Evolutionary conservation across 2,888 invertebrate genomes (phyloP), one percentile per base, ranked within the genome.

Genomic region (Lymantria dispar): DNA sequence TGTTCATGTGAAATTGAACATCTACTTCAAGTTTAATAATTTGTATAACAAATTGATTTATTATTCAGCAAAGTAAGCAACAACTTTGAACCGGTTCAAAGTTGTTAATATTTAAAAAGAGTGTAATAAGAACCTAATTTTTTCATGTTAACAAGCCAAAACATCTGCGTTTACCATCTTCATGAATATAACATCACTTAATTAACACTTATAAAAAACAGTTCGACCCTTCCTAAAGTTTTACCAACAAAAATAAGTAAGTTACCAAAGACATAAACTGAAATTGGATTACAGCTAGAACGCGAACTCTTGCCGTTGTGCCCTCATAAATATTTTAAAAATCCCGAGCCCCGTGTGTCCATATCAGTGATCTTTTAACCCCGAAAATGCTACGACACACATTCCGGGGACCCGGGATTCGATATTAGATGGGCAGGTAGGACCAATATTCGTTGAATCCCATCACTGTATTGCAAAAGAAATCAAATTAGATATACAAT

Each of bases 401-500:
- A 78, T 80, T 83, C 76, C 70, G 67, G 70, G 52, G 60, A 57
- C 66, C 72, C 73, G 69, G 66, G 70, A 67, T 33, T 10, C 78
- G 77, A 76, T 87, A 88, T 87, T 83, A 78, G 80, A 74, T 64
- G 80, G 79, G 78, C 86, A 88, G 87, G 88, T 88, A 87, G 74
- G 74, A 67, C 79, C 83, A 77, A 84, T 85, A 80, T 81, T 80
- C 84, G 83, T 83, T 78, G 84, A 80, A 84, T 82, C 85, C 83
- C 86, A 87, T 88, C 87, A 83, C 80, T 74, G 85, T 80, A 86
- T 83, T 86, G 87, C 86, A 82, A 85, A 87, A 87, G 88, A 83
- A 88, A 89, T 90, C 88, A 88, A 90, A 91, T 91, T 90, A 90
- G 87, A 87, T 89, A 88, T 81, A 89, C 91, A 90, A 91, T 91